A percentile compares a stretch with the other conserved stretches of the same genome.
These are phyloP conservation scores for Prinia subflava DNA, from an alignment of 2,113 vertebrate species.

Conservation along the genomic window DNA sequence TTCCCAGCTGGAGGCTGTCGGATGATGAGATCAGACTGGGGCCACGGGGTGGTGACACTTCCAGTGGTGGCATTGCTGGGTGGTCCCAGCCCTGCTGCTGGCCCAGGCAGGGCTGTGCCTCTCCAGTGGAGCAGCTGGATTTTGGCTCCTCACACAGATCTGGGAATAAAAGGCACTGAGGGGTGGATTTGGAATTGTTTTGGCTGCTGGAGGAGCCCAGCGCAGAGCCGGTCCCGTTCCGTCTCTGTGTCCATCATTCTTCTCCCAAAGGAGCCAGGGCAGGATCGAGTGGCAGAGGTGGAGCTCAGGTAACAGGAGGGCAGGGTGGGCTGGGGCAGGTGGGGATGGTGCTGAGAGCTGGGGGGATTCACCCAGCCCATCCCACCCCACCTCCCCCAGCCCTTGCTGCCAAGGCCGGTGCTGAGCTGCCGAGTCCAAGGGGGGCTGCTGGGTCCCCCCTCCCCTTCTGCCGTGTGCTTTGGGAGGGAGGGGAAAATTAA, in stretches of 20 bases:
- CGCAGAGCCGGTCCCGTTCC: accelerated
- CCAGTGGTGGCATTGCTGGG: not conserved
- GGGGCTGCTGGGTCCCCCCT: not conserved
- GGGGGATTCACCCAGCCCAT: not conserved
- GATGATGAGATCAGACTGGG: not conserved
- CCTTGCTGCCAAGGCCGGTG: not conserved
- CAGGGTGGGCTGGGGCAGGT: not conserved
- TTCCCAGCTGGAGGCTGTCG: not conserved
- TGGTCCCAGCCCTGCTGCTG: not conserved
- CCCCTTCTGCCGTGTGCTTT: accelerated
- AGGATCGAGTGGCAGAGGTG: not conserved
- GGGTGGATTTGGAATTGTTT: not conserved
- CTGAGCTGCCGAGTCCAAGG: accelerated
- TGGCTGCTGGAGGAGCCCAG: not conserved
- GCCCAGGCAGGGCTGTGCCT: not conserved
- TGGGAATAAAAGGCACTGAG: not conserved
- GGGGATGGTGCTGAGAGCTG: not conserved
- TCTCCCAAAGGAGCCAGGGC: not conserved
- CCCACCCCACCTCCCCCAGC: not conserved
- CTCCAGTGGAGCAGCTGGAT: accelerated
- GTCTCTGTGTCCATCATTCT: accelerated
- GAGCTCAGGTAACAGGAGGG: not conserved
- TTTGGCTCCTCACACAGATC: not conserved
- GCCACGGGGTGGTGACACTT: accelerated
- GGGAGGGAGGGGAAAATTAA: not conserved